These are phyloP conservation scores for Synergus japonicus DNA, from an alignment of 2,888 invertebrate genomes.

Conservation along the genomic window DNA sequence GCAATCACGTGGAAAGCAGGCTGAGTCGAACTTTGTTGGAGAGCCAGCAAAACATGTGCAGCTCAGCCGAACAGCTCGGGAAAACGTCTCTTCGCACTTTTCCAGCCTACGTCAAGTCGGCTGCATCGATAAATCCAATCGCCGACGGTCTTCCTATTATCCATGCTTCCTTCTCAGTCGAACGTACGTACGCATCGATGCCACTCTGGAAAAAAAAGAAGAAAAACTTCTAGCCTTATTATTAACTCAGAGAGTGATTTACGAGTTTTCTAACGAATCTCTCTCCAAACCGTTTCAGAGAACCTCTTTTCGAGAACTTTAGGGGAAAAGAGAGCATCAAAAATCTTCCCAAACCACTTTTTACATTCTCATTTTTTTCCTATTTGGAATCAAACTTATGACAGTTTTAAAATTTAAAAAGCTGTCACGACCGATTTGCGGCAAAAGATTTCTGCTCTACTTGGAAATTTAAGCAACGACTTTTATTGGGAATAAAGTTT, in stretches of 20 bases:
- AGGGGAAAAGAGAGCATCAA: constrained; percentile 23
- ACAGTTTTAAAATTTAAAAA: background rate
- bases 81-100: constrained; percentile 58
- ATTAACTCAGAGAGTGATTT: constrained; percentile 23
- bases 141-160: constrained; percentile 26
- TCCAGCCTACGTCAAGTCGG: constrained; percentile 68
- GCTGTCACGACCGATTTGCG: no score
- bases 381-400: background rate
- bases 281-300: background rate
- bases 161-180: constrained; percentile 31
- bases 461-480: no score
- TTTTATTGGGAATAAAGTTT: no score
- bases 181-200: constrained; percentile 36
- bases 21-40: background rate
- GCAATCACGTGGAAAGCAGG: constrained; percentile 38
- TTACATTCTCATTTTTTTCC: background rate
- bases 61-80: constrained; percentile 63
- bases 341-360: background rate
- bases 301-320: background rate
- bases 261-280: constrained; percentile 24
- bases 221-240: constrained; percentile 29
- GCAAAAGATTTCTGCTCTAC: background rate
- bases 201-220: constrained; percentile 29
- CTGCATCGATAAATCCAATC: constrained; percentile 61
- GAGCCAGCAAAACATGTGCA: constrained; percentile 40